Base-by-base conservation (phyloP, 1,140 invertebrate species). In the Zaprionus gabonicus region DNA sequence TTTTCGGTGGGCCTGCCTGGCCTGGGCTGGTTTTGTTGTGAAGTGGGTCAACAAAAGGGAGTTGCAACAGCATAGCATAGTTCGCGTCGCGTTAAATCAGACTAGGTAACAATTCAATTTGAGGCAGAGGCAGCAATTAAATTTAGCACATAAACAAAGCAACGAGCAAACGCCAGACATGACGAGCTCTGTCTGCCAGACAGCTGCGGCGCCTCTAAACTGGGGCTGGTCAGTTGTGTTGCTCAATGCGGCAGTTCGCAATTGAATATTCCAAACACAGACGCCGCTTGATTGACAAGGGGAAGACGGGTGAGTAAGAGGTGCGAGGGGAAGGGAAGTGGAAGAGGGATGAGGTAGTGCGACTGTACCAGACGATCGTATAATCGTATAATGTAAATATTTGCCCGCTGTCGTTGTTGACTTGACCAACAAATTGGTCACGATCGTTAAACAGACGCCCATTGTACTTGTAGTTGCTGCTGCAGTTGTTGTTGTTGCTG, bases 401-500 rank as follows among this genome's bases (percentile, higher is more conserved):
- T 90, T 84, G 84, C 84, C 68, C 53, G 41, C 44, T 68, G 81
- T 62, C 78, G 81, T 56, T 78, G 81, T 82, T 79, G 80, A 77
- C 70, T 81, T 87, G 84, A 90, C 85, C 84, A 88, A 88, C 81
- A 84, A 87, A 88, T 88, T 87, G 84, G 84, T 90, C 85, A 88
- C 84, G 84, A 90, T 88, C 85, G 84, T 84, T 84, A 90, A 88
- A 82, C 85, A 88, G 81, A 76, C 78, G 83, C 81, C 66, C 75
- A 70, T 60, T 66, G 57, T 28, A 9, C 56, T 77, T 25, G 68
- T 62, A 41, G 62, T 51, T 25, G 56, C 13, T 2, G 31, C 0
- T 34, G 38, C 55, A 60, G 56, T 28, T 15, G 60, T 73, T 57
- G 71, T 31, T 49, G 51, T 25, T 17, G 41, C n/a, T n/a, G n/a